phyloP scores from a whole-genome alignment of 2,113 vertebrate genomes.

The Actenoides hombroni region DNA sequence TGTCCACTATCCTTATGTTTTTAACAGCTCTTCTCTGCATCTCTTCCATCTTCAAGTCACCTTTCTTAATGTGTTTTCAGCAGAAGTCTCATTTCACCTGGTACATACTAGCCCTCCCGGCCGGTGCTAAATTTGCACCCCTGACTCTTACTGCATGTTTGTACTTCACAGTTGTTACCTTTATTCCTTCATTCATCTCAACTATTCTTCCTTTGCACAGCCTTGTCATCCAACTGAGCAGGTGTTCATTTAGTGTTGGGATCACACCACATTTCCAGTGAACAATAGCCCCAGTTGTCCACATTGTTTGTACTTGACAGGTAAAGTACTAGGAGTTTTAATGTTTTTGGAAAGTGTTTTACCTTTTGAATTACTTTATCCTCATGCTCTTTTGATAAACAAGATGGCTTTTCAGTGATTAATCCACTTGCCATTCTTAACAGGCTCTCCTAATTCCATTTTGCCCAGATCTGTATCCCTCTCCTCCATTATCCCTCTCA shows the following conservation, averaged over 20 bases:
- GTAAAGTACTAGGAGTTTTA: background rate
- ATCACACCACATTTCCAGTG: background rate
- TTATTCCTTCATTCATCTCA: background rate
- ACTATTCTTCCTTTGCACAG: background rate
- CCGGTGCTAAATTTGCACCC: background rate
- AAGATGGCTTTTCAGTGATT: background rate
- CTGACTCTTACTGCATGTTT: fast-evolving
- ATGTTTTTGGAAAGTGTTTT: background rate
- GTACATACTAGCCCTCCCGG: background rate
- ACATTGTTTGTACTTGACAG: background rate
- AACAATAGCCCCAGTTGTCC: background rate
- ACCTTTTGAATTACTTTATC: background rate
- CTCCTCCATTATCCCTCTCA: background rate
- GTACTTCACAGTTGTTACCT: background rate
- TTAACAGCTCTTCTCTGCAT: background rate
- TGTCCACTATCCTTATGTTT: background rate
- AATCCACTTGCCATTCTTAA: background rate
- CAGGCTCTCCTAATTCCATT: background rate
- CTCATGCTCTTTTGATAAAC: background rate
- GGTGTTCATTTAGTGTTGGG: background rate
- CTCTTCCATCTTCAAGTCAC: background rate
- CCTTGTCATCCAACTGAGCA: background rate
- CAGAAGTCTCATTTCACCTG: background rate
- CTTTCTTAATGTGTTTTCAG: background rate
- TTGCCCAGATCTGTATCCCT: background rate